Conservation (phyloP, 2,888 invertebrate species). For the Eilema sororculum region DNA sequence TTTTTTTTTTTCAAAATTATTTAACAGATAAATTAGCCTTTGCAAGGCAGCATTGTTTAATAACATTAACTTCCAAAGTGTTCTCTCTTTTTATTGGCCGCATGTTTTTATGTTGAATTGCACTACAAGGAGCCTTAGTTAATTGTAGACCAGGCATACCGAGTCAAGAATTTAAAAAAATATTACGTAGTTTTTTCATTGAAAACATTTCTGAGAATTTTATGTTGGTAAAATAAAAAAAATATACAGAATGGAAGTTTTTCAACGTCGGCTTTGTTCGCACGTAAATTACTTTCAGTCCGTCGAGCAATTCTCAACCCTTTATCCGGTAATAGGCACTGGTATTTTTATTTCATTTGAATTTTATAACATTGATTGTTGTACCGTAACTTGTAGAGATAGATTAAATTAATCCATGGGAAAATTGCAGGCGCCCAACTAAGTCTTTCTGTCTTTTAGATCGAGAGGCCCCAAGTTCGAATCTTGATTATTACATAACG, state of each 20-base stretch:
- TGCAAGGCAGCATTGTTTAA: too few species aligned
- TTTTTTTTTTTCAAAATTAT: too few species aligned
- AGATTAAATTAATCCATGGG: not conserved
- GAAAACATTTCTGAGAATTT: not conserved
- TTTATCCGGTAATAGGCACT: conserved; percentile 2
- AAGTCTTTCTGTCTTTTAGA: not conserved
- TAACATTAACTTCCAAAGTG: too few species aligned
- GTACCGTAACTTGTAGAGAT: not conserved
- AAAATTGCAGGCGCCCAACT: not conserved
- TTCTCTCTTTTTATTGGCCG: not conserved
- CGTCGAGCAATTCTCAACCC: conserved; percentile 5
- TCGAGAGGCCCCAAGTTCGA: too few species aligned
- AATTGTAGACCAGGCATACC: not conserved
- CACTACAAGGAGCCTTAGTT: conserved; percentile 6
- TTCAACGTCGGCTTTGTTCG: not conserved
- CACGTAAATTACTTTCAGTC: conserved; percentile 11
- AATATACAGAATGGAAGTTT: conserved; percentile 3
- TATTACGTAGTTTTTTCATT: not conserved
- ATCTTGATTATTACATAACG: too few species aligned
- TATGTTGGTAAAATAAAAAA: conserved; percentile 1
- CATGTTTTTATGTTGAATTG: not conserved
- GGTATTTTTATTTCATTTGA: not conserved
- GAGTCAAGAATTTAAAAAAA: not conserved
- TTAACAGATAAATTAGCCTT: too few species aligned
- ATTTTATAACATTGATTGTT: not conserved